These are phyloP conservation scores for Poeciliopsis presidionis DNA, from an alignment of 2,797 vertebrate genomes.

Conservation along the genomic window DNA sequence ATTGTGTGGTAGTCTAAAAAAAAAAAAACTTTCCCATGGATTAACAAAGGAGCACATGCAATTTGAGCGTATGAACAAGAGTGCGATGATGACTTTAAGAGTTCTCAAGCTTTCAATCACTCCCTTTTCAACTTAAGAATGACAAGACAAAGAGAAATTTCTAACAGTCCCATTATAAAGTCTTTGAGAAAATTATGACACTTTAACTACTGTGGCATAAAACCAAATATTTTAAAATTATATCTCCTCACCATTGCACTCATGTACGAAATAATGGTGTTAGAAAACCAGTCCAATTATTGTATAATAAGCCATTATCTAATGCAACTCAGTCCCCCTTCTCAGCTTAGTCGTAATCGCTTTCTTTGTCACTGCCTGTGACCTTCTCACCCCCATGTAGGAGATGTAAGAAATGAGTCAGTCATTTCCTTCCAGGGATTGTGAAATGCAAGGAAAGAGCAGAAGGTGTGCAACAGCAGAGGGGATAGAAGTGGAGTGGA, in stretches of 20 bases:
- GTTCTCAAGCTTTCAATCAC: slow-evolving; percentile 45
- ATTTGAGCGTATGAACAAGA: slow-evolving; percentile 37
- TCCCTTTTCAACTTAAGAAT: slow-evolving; percentile 41
- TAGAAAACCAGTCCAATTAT: slow-evolving; percentile 15
- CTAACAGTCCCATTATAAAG: slow-evolving; percentile 28
- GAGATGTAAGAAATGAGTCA: slow-evolving; percentile 46
- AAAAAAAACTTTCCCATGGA: slow-evolving; percentile 18
- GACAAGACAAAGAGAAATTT: slow-evolving; percentile 33
- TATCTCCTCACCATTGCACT: slow-evolving; percentile 8
- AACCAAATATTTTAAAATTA: slow-evolving; percentile 19
- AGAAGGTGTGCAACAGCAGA: slow-evolving; percentile 42
- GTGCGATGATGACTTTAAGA: slow-evolving; percentile 32
- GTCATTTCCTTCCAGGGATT: slow-evolving; percentile 38
- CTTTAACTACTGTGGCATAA: slow-evolving; percentile 32
- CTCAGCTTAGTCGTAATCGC: slow-evolving; percentile 9
- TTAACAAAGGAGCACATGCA: slow-evolving; percentile 44
- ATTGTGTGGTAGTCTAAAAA: slow-evolving; percentile 37
- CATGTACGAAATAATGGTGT: slow-evolving; percentile 9
- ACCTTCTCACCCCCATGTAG: slow-evolving; percentile 39
- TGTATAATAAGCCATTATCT: slow-evolving; percentile 39
- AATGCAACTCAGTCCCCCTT: slow-evolving; percentile 18
- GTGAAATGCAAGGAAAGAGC: slow-evolving; percentile 54
- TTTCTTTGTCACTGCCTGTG: slow-evolving; percentile 21
- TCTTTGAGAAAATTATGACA: slow-evolving; percentile 39
- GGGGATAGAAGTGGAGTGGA: not conserved